These are phyloP conservation scores for Nothocercus nigrocapillus DNA, from an alignment of 2,113 vertebrate genomes.

Conservation along the genomic window DNA sequence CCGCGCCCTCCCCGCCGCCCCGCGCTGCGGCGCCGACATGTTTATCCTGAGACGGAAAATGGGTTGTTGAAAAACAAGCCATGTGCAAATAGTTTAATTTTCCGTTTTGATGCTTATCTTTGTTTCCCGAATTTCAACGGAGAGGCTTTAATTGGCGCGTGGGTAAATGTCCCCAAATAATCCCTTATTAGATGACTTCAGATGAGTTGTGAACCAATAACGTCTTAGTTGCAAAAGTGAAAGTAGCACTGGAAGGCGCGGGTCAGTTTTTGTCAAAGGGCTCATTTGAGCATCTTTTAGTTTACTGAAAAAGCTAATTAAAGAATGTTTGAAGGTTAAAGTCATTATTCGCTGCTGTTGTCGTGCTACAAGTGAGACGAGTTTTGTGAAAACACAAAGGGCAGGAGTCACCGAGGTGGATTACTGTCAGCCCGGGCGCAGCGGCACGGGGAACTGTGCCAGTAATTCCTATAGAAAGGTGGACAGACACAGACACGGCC, in stretches of 20 bases:
- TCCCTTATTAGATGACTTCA: slow-evolving; percentile 69
- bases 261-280: slow-evolving; percentile 57
- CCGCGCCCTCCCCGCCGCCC: not conserved
- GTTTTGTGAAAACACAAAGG: slow-evolving; percentile 76
- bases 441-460: slow-evolving; percentile 53
- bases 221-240: slow-evolving; percentile 53
- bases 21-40: not conserved
- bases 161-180: slow-evolving; percentile 63
- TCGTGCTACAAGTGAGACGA: slow-evolving; percentile 74
- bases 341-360: slow-evolving; percentile 74
- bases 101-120: slow-evolving; percentile 66
- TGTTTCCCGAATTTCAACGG: slow-evolving; percentile 64
- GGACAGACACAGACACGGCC: slow-evolving; percentile 69
- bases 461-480: slow-evolving; percentile 79
- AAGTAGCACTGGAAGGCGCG: slow-evolving; percentile 52
- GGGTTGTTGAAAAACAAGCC: slow-evolving; percentile 63
- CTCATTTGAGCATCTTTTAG: slow-evolving; percentile 58
- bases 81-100: slow-evolving; percentile 62
- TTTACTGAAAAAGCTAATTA: slow-evolving; percentile 59
- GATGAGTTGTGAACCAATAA: slow-evolving; percentile 66
- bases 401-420: slow-evolving; percentile 75
- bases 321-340: slow-evolving; percentile 75
- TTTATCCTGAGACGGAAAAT: slow-evolving; percentile 65
- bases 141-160: slow-evolving; percentile 63
- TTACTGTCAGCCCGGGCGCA: slow-evolving; percentile 72